These are phyloP conservation scores for Hanleya hanleyi DNA, from an alignment of 2,888 invertebrate genomes.

Conservation along the genomic window DNA sequence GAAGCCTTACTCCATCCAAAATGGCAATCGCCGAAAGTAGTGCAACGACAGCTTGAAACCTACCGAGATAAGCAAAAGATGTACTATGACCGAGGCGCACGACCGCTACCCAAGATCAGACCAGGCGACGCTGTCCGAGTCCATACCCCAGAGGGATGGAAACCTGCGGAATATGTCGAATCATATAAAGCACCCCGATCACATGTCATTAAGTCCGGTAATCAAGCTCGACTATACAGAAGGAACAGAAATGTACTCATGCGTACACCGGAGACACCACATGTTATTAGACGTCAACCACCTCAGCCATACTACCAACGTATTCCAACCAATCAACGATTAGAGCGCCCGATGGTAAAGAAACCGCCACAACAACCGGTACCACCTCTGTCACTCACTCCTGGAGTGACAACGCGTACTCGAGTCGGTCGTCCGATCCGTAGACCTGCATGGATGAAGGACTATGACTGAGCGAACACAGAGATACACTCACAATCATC, in stretches of 20 bases:
- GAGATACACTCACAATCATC: no score
- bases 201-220: neutral
- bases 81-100: conserved; percentile 1
- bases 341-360: neutral
- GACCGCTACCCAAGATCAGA: neutral
- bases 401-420: neutral
- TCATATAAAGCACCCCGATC: neutral
- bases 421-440: neutral
- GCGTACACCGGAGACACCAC: neutral
- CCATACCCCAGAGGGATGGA: neutral
- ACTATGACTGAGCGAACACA: neutral
- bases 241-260: neutral
- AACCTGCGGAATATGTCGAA: neutral
- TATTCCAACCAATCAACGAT: neutral
- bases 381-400: neutral
- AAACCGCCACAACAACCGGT: neutral
- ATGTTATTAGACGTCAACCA: neutral
- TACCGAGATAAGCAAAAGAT: neutral
- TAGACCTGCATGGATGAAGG: neutral
- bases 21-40: neutral
- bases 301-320: neutral
- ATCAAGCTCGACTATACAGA: neutral
- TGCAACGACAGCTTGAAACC: neutral
- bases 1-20: conserved; percentile 1
- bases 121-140: conserved; percentile 1